Base-by-base conservation (phyloP, 2,113 vertebrate genomes). In the Ariopsis seemanni region DNA sequence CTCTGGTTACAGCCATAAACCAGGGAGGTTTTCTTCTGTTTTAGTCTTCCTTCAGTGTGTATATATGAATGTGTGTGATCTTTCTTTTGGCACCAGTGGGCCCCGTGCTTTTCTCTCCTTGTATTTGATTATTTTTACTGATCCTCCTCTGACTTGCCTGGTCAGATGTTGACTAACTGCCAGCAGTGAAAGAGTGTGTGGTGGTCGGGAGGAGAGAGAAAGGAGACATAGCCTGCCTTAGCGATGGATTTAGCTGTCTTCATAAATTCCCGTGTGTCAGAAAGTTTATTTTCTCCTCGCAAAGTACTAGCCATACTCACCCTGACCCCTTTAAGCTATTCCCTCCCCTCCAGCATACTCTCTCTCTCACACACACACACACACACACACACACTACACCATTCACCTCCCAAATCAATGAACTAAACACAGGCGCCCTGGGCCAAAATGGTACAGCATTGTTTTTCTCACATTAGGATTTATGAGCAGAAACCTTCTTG, bases 401-500 rank as follows among this genome's bases (percentile, higher is more conserved):
- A 55, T 85, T 86, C 88, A 25, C 2, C 90, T 75, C 75, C 53
- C 65, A 72, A 80, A 87, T 87, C 84, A 92, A 93, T 93, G 89
- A 69, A 94, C 92, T 91, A 92, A 93, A 94, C 91, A 53, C 90
- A 91, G 90, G 91, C 90, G 65, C 88, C 92, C 92, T 91, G 92
- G 90, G 88, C 90, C 88, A 85, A 91, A 93, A 93, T 92, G 85
- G 91, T 90, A 84, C 48, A 20, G 84, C 86, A 88, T 88, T 91
- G 89, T 94, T 93, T 93, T 94, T 94, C 92, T 95, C 93, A 92
- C 92, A 93, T 95, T 91, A 91, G 88, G 91, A 93, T 95, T 94
- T 93, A 94, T 94, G 92, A 94, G 92, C 92, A 94, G 89, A 88
- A 93, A 93, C 88, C 94, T 90, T 94, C 95, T 93, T 95, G 94